Percentiles rank a stretch among this genome's conserved stretches.
These are phyloP conservation scores for Muraenolepis orangiensis DNA, from an alignment of 2,797 vertebrate species.

Conservation along the genomic window DNA sequence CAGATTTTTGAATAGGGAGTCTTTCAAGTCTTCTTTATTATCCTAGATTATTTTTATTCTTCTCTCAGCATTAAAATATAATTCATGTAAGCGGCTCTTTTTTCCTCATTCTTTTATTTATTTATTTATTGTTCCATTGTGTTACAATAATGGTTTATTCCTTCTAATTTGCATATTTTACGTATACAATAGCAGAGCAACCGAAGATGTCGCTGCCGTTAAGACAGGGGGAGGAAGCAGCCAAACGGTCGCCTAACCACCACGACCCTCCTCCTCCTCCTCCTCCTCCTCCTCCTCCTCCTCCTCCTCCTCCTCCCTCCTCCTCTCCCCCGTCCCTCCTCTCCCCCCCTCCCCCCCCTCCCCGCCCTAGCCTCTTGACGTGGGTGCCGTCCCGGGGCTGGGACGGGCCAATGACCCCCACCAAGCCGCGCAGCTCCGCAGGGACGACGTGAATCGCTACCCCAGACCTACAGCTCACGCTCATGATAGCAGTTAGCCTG, in stretches of 20 bases:
- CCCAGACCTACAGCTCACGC: no score
- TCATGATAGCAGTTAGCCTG: slow-evolving; percentile 62
- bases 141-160: slow-evolving; percentile 55
- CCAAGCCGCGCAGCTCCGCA: not conserved
- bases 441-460: no score
- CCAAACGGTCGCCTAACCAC: slow-evolving; percentile 32
- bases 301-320: not conserved
- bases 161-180: slow-evolving; percentile 57
- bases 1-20: slow-evolving; percentile 62
- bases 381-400: slow-evolving; percentile 37
- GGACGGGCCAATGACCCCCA: slow-evolving; percentile 50
- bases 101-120: slow-evolving; percentile 52
- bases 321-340: no score
- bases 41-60: no score
- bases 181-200: slow-evolving; percentile 42
- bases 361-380: slow-evolving; percentile 8
- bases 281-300: not conserved
- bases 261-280: not conserved
- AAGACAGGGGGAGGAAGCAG: slow-evolving; percentile 26
- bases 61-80: slow-evolving; percentile 70
- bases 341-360: not conserved
- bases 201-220: no score
- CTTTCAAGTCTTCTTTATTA: slow-evolving; percentile 69
- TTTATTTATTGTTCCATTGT: slow-evolving; percentile 55
- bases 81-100: slow-evolving; percentile 36